These are phyloP conservation scores for Atherinomorus stipes DNA, from an alignment of 2,113 vertebrate species.

Conservation along the genomic window DNA sequence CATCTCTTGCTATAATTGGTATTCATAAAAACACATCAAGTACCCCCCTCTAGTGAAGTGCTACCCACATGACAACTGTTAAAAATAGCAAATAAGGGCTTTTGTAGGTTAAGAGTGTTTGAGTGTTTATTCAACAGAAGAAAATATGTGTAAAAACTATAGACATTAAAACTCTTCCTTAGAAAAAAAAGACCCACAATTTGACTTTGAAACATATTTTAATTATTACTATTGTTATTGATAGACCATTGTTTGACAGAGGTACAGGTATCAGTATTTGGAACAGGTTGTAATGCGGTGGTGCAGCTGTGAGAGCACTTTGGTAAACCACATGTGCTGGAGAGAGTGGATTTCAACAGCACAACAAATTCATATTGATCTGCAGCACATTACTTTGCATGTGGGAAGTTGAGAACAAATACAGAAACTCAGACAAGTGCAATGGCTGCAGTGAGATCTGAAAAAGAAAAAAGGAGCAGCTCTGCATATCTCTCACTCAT, in stretches of 20 bases:
- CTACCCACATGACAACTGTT: constrained; percentile 14
- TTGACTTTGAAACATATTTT: constrained; percentile 62
- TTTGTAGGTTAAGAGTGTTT: not conserved
- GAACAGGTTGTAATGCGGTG: constrained; percentile 65
- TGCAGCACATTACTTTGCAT: constrained; percentile 56
- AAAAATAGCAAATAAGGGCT: constrained; percentile 4
- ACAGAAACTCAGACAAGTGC: constrained; percentile 53
- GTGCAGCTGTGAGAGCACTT: constrained; percentile 76
- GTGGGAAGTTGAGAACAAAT: constrained; percentile 48
- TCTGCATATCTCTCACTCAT: constrained; percentile 33
- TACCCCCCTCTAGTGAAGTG: constrained; percentile 22
- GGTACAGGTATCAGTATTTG: constrained; percentile 78
- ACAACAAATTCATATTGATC: constrained; percentile 49
- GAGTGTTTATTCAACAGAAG: not conserved
- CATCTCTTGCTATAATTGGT: not conserved
- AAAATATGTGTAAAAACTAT: not conserved
- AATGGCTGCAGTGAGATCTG: constrained; percentile 43
- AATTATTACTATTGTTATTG: constrained; percentile 64
- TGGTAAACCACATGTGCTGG: constrained; percentile 66
- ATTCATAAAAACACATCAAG: constrained; percentile 21
- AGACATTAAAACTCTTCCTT: not conserved
- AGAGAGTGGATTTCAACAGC: constrained; percentile 54
- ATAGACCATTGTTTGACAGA: constrained; percentile 76
- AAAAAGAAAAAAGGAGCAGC: constrained; percentile 5
- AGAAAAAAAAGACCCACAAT: constrained; percentile 11